Conservation (phyloP, 2,888 invertebrate species). For the Stenotaenia linearis region DNA sequence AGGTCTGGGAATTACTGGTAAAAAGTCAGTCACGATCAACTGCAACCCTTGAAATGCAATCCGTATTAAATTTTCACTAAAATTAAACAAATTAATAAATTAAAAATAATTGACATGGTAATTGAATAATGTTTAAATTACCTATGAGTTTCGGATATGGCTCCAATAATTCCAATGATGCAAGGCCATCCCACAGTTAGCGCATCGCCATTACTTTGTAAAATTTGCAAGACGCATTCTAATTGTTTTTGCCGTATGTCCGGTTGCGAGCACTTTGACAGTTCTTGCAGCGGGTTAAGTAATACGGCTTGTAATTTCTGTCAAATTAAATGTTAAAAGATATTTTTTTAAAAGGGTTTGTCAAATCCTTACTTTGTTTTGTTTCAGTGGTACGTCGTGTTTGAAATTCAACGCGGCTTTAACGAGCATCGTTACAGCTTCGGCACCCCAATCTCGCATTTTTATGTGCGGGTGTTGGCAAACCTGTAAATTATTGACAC, state of each 20-base stretch:
- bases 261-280: slow-evolving; percentile 81
- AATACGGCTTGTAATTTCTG: slow-evolving; percentile 76
- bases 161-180: slow-evolving; percentile 90
- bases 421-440: slow-evolving; percentile 89
- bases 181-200: slow-evolving; percentile 92
- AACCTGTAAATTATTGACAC: slow-evolving; percentile 53
- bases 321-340: not conserved
- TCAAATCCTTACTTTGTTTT: slow-evolving; percentile 75
- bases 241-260: slow-evolving; percentile 92
- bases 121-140: slow-evolving; percentile 43
- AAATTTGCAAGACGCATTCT: slow-evolving; percentile 85
- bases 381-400: slow-evolving; percentile 72
- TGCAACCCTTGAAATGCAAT: slow-evolving; percentile 95
- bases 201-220: slow-evolving; percentile 88
- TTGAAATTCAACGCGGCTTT: slow-evolving; percentile 80
- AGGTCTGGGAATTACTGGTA: slow-evolving; percentile 84
- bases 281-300: slow-evolving; percentile 81
- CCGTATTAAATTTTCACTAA: slow-evolving; percentile 79
- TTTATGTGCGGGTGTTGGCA: slow-evolving; percentile 91
- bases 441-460: slow-evolving; percentile 97
- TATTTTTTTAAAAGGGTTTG: no score
- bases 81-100: slow-evolving; percentile 34
- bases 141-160: slow-evolving; percentile 88
- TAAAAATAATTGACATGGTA: no score
- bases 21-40: slow-evolving; percentile 87